Conservation (phyloP, 2,113 vertebrate genomes). For the Pseudorectes ferrugineus region DNA sequence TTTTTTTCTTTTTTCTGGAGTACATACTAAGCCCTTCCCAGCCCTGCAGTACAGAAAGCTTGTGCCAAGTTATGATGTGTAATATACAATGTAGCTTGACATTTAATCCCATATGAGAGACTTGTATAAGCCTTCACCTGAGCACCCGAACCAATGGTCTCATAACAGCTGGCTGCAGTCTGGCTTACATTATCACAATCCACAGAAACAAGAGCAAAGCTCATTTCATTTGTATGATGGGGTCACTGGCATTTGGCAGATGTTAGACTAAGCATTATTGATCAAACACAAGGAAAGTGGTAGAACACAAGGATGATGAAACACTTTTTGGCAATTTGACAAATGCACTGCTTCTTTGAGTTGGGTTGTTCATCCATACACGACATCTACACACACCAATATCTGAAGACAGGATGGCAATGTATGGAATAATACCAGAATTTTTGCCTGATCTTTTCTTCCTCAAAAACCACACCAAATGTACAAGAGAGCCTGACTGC, state of each 20-base stretch:
- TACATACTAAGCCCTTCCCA: not conserved
- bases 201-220: not conserved
- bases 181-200: not conserved
- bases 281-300: not conserved
- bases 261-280: not conserved
- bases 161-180: not conserved
- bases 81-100: not conserved
- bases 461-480: not conserved
- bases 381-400: not conserved
- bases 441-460: not conserved
- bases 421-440: not conserved
- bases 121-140: rapidly evolving
- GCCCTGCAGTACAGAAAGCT: not conserved
- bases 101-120: not conserved
- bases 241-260: not conserved
- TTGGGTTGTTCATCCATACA: not conserved
- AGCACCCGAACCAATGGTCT: not conserved
- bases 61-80: not conserved
- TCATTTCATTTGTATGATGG: not conserved
- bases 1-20: not conserved
- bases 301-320: not conserved
- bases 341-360: not conserved
- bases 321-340: not conserved
- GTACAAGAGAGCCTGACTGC: not conserved
- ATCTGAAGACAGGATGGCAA: not conserved